Conservation (phyloP, 2,113 vertebrate genomes). For the Psittacula cyanocephala region DNA sequence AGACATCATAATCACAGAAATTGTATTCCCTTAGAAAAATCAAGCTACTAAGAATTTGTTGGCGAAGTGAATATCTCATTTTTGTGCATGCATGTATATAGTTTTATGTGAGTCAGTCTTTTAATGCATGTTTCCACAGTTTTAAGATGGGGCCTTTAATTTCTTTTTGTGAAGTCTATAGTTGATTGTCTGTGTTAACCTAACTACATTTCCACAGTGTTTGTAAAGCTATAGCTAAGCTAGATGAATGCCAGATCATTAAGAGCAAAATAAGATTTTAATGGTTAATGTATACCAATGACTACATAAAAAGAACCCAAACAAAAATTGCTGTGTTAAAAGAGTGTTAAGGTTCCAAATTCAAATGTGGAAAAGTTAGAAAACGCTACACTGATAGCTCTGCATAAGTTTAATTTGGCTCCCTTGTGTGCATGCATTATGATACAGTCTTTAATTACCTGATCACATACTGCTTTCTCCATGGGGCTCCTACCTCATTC, state of each 20-base stretch:
- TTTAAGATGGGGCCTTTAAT: background rate
- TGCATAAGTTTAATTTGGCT: constrained; percentile 54
- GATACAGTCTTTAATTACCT: constrained; percentile 58
- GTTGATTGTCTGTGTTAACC: background rate
- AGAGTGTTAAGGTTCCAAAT: background rate
- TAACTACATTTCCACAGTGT: background rate
- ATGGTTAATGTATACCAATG: background rate
- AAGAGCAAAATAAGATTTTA: background rate
- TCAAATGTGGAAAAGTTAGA: background rate
- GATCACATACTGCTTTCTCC: constrained; percentile 22
- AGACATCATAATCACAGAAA: background rate
- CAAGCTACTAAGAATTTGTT: background rate
- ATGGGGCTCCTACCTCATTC: constrained; percentile 18
- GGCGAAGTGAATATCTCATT: background rate
- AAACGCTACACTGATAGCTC: background rate
- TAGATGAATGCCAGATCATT: background rate
- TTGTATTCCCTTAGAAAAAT: background rate
- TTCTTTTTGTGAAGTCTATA: background rate
- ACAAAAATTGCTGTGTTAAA: background rate
- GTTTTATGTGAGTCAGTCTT: background rate
- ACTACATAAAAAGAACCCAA: background rate
- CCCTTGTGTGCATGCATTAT: constrained; percentile 34
- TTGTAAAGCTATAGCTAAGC: background rate
- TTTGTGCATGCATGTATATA: background rate
- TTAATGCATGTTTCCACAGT: background rate